Conservation (phyloP, 2,113 vertebrate species). For the Todiramphus chloris region DNA sequence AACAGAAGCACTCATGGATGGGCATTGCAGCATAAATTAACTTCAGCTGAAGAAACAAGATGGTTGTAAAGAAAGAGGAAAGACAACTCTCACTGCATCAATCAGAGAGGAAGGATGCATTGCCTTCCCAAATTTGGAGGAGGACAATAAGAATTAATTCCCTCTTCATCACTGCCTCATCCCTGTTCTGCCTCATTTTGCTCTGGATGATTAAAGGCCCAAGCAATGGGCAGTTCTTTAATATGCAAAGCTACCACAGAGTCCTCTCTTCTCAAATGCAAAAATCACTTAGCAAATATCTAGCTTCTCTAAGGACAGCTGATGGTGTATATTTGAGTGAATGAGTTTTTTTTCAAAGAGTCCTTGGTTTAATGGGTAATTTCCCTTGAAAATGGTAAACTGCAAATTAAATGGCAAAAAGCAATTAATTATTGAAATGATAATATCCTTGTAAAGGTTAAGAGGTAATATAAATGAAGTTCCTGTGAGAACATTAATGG, state of each 20-base stretch:
- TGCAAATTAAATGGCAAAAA: conserved; percentile 61
- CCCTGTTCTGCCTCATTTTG: not conserved
- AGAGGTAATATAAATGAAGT: conserved; percentile 64
- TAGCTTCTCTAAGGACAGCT: not conserved
- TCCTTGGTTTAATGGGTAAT: not conserved
- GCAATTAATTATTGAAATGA: conserved; percentile 66
- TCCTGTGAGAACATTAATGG: conserved; percentile 48
- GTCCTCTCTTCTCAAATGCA: not conserved
- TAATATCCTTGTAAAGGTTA: conserved; percentile 63
- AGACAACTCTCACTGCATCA: not conserved
- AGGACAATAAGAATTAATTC: not conserved
- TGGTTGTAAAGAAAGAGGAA: not conserved
- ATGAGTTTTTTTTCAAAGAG: not conserved
- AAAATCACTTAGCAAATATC: conserved; percentile 5
- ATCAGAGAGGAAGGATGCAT: not conserved
- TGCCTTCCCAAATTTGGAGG: not conserved
- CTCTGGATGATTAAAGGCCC: not conserved
- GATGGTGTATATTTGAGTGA: not conserved
- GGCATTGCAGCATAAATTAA: not conserved
- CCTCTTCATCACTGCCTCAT: not conserved
- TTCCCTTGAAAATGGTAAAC: conserved; percentile 61
- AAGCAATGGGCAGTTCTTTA: not conserved
- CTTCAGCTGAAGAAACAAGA: not conserved
- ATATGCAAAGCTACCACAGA: not conserved
- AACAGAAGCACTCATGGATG: not conserved